Percentiles rank a stretch among this genome's conserved stretches.
Evolutionary conservation across 30 jellyfish, hydroid and myxozoan species (phyloP).

Genomic region (Aurelia aurita complex sp. Pacific): DNA sequence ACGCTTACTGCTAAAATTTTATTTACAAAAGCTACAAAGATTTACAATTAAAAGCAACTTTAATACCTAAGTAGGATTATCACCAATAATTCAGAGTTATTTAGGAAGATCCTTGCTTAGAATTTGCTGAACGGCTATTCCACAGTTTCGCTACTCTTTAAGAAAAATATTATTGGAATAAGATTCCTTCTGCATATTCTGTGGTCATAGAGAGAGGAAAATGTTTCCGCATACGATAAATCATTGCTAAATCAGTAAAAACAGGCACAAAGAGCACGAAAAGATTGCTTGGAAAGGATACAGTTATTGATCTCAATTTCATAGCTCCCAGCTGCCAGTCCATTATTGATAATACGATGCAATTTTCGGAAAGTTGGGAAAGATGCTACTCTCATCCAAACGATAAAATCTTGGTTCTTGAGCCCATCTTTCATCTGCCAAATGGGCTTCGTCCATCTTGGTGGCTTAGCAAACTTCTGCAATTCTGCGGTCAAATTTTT

Average conservation of each 20-base stretch:
- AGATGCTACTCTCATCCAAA: constrained; percentile 99
- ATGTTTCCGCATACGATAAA: too few relatives aligned
- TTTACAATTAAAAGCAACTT: too few relatives aligned
- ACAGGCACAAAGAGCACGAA: too few relatives aligned
- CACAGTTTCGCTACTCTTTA: too few relatives aligned
- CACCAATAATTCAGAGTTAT: too few relatives aligned
- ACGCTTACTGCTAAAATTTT: too few relatives aligned
- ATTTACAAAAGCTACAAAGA: too few relatives aligned
- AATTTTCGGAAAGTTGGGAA: constrained; percentile 96
- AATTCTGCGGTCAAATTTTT: constrained; percentile 62
- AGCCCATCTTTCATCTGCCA: constrained; percentile 74
- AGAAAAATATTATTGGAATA: too few relatives aligned
- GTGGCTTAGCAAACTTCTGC: constrained; percentile 74
- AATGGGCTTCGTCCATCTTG: constrained; percentile 75
- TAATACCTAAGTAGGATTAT: too few relatives aligned
- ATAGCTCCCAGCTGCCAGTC: constrained; percentile 50
- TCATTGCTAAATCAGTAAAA: too few relatives aligned
- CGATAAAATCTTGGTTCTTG: constrained; percentile 89
- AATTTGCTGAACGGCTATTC: too few relatives aligned
- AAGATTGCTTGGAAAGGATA: constrained; percentile 23
- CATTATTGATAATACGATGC: constrained; percentile 61
- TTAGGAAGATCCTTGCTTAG: too few relatives aligned
- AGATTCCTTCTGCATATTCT: neutral
- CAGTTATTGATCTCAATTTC: constrained; percentile 47
- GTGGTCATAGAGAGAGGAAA: neutral